Base-by-base conservation (phyloP, 2,888 invertebrate species). In the Tetropium fuscum region DNA sequence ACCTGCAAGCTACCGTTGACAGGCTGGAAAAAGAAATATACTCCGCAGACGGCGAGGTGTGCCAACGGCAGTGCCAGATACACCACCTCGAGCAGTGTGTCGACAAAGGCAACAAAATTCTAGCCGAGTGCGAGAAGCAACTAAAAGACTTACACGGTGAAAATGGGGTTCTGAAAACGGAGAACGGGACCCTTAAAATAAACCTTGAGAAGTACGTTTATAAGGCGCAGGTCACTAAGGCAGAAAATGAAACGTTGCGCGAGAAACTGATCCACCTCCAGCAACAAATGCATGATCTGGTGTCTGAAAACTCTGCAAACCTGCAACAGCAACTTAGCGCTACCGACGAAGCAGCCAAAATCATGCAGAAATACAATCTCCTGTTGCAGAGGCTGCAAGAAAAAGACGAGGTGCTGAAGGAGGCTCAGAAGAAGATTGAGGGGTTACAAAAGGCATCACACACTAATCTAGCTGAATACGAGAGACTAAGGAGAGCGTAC, bases 401-500 rank as follows among this genome's bases (percentile, higher is more conserved):
- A 11, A 64, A 58, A 40, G 56, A 60, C 6, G 11, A 45, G 8
- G 60, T 58, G 30, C 22, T 56, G 3, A 44, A 51, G 15, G 36
- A 22, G n/a, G 8, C 58, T 22, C 44, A 30, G 22, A 53, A 60
- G 18, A 40, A 60, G 10, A 48, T 54, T 10, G 38, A 47, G 22
- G n/a, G 43, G 3, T 16, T 58, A 34, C 41, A 20, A 8, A 25
- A 57, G 22, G 20, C 34, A 32, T 57, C 51, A 1, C 54, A 64
- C 53, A 61, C 63, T 7, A 53, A 36, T 11, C 53, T 57, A 34
- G 60, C 63, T 1, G 68, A 69, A 47, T 65, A 63, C 18, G 48
- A 53, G 6, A 70, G 60, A 47, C 22, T 68, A 25, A 54, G 57
- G 19, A 68, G 27, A 27, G 67, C 64, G 34, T 68, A 67, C 25